Evolutionary conservation across 2,797 vertebrate genomes (phyloP), one percentile per base, ranked within the genome.

Genomic region (Hydrolagus colliei): DNA sequence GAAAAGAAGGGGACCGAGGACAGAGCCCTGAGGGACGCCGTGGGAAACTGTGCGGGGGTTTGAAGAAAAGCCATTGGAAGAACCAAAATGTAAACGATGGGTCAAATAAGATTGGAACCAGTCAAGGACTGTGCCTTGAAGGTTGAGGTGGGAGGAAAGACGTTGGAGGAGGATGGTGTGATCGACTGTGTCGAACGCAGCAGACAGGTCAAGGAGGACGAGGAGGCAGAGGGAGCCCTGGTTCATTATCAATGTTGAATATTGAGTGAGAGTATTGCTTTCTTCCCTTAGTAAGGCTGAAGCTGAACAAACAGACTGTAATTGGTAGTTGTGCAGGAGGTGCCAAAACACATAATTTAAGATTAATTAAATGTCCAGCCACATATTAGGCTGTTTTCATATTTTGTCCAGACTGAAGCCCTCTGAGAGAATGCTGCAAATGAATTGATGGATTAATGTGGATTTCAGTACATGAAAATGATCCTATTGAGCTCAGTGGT

Each of bases 401-500:
- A 84, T 84, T 84, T 71, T 52, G 32, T 84, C 4, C 27, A 20
- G 65, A 52, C 14, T 84, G 79, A 68, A 71, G 32, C 18, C 79
- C 79, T 20, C 32, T 11, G 63, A 41, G 79, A 68, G 10, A 71
- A 41, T 68, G 79, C 18, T 84, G 32, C 71, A 52, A 84, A 71
- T 71, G 32, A 84, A 71, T 77, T 86, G 78, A 82, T 86, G 77
- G 72, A 73, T 27, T 73, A 72, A 78, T 82, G 77, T 52, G 18
- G n/a, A 72, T 18, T 20, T 75, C 14, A 6, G 86, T 52, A 41
- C 86, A 76, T 88, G 63, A 87, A 73, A 63, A 14, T 5, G 3
- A 85, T 88, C 73, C 65, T 85, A 86, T 22, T 9, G 16, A 88
- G 86, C 72, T 63, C 27, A 27, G 86, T 22, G 87, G 86, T 86